phyloP scores from a whole-genome alignment of 2,888 invertebrate species.

The Tridacna gigas region DNA sequence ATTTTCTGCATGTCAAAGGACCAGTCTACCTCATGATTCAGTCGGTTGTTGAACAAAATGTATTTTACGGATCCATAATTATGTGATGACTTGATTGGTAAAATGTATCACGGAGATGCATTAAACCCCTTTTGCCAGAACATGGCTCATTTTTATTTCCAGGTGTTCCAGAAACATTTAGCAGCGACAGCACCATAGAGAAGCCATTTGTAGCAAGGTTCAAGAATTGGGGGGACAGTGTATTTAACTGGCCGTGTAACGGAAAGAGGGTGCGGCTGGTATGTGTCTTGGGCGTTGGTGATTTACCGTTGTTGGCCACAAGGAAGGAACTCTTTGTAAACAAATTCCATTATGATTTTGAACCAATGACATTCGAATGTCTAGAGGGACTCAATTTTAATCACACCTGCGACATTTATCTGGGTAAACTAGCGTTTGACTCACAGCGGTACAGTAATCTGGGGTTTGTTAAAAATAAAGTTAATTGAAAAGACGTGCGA shows the following conservation, averaged over 20 bases:
- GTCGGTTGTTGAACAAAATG: no score
- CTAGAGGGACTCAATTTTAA: conserved; percentile 77
- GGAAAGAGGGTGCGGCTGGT: conserved; percentile 79
- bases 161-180: conserved; percentile 77
- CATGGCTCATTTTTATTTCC: conserved; percentile 20
- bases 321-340: conserved; percentile 82
- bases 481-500: conserved; percentile 24
- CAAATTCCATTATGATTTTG: conserved; percentile 79
- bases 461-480: conserved; percentile 70
- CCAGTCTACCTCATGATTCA: no score
- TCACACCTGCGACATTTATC: conserved; percentile 71
- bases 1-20: no score
- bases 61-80: no score
- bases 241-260: conserved; percentile 72
- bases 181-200: conserved; percentile 58
- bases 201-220: conserved; percentile 78
- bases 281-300: conserved; percentile 81
- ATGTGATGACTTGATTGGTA: no score
- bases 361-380: conserved; percentile 79
- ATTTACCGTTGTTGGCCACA: conserved; percentile 74
- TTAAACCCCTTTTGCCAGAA: no score
- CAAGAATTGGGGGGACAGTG: conserved; percentile 78
- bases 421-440: conserved; percentile 64
- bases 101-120: no score
- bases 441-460: conserved; percentile 67